Evolutionary conservation across 2,797 vertebrate genomes (phyloP), one percentile per base, ranked within the genome.

Genomic region (Antennarius maculatus): DNA sequence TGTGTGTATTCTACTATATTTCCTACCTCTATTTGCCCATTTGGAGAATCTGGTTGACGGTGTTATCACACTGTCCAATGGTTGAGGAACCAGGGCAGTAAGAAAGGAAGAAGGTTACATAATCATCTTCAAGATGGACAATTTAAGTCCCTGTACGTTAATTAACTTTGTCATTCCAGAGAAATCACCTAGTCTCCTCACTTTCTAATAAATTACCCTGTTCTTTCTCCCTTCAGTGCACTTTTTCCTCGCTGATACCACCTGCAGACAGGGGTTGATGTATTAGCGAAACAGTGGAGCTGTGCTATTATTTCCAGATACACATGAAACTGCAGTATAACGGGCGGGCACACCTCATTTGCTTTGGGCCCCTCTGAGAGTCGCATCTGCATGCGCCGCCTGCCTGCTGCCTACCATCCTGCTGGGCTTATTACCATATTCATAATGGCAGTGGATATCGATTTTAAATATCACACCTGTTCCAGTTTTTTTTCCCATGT

Each of bases 391-490:
- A 87, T 86, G 88, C 82, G 77, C 72, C 52, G 80, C 82, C 74
- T 66, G 79, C 76, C 61, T 69, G 57, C 76, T 62, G 71, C 79
- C 87, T 79, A 85, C 83, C 41, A 61, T 77, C 84, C 71, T 71
- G 76, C 88, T 79, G 80, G 73, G 82, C 85, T 72, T 13, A 90
- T 91, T 91, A 88, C 82, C 89, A 90, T 93, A 91, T 91, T 91
- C 84, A 91, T 91, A 87, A 85, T 72, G 83, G 86, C 83, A 77
- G 74, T n/a, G 60, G 77, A 83, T 89, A 88, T 91, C 82, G 84
- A 87, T 88, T 90, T 85, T 89, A 88, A 88, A 87, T 82, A 79
- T 74, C 86, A 83, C 89, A 91, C 89, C 89, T 92, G 89, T 86
- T 88, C 82, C 85, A 81, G 81, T 84, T 82, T 80, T 80, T 69